Evolutionary conservation across 2,797 vertebrate genomes (phyloP).

Genomic region (Halcyon leucocephala): DNA sequence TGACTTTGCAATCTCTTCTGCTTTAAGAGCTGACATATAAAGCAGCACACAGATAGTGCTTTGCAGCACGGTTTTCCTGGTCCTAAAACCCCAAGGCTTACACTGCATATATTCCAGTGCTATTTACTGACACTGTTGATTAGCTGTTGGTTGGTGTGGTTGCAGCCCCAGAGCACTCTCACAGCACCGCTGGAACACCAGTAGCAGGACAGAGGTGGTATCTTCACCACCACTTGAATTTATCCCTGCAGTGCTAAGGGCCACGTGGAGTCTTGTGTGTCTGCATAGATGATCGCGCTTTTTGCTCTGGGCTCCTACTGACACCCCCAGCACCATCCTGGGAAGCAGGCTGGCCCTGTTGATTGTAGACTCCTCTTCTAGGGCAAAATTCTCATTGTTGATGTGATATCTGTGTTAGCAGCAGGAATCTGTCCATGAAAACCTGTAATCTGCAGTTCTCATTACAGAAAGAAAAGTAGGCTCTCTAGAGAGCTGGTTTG

Average conservation of each 20-base stretch:
- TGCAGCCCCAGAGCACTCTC: neutral
- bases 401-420: neutral
- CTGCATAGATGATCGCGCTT: rapidly evolving
- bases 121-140: neutral
- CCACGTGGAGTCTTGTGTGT: neutral
- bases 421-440: neutral
- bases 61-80: neutral
- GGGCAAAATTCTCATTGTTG: neutral
- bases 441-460: neutral
- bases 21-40: neutral
- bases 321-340: neutral
- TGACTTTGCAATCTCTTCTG: neutral
- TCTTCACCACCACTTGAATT: neutral
- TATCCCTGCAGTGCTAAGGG: neutral
- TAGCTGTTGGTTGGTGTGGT: neutral
- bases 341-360: rapidly evolving
- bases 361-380: neutral
- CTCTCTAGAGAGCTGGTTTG: neutral
- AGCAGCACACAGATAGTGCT: neutral
- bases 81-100: neutral
- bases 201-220: neutral
- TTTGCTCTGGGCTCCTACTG: neutral
- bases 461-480: neutral
- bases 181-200: neutral
- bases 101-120: neutral